phyloP scores from a whole-genome alignment of 2,888 invertebrate genomes.

The Drosophila prolongata region DNA sequence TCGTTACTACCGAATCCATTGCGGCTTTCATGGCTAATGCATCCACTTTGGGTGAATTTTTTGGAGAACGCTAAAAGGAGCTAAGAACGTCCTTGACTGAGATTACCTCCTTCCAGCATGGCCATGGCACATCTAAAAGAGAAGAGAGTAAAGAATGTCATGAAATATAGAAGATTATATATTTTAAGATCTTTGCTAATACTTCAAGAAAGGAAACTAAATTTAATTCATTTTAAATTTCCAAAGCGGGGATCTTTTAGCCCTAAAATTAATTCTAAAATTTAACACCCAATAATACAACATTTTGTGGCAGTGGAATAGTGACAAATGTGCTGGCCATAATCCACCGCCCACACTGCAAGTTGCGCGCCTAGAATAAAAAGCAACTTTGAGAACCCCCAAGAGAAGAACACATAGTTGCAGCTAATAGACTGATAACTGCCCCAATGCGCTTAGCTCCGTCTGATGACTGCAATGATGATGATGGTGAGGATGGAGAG shows the following conservation, averaged over 20 bases:
- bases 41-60: conserved; percentile 23
- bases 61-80: conserved; percentile 11
- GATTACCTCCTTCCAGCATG: conserved; percentile 47
- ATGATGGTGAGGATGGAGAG: conserved; percentile 6
- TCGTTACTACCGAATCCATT: conserved; percentile 23
- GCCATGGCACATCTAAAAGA: conserved; percentile 52
- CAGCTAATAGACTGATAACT: conserved; percentile 75
- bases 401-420: conserved; percentile 36
- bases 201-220: too few species aligned
- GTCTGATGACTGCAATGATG: conserved; percentile 40
- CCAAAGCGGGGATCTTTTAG: too few species aligned
- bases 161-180: neutral
- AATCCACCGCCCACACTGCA: conserved; percentile 27
- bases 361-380: conserved; percentile 5
- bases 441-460: conserved; percentile 68
- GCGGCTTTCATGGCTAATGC: conserved; percentile 25
- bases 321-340: conserved; percentile 44
- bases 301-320: conserved; percentile 26
- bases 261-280: too few species aligned
- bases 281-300: too few species aligned
- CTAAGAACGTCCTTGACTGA: conserved; percentile 42
- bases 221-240: too few species aligned
- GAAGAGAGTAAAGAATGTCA: neutral
- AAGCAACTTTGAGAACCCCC: conserved; percentile 16
- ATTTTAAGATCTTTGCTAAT: too few species aligned